Percentiles rank a stretch among this genome's conserved stretches.
Evolutionary conservation across 2,797 vertebrate genomes (phyloP).

Genomic region (Acanthornis magna): DNA sequence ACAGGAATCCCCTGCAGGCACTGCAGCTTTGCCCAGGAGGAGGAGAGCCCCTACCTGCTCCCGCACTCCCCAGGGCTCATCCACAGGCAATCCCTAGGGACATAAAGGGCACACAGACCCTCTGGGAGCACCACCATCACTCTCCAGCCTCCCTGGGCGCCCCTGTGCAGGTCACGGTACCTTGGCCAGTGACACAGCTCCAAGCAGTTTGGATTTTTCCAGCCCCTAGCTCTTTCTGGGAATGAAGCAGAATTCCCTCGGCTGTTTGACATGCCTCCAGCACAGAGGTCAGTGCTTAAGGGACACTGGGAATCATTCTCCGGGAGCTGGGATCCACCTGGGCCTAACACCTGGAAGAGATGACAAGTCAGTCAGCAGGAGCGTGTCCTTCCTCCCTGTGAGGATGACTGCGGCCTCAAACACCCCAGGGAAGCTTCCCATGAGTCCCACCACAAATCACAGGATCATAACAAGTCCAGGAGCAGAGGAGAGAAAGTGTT

Average conservation of each 20-base stretch:
- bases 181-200: neutral
- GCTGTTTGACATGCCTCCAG: neutral
- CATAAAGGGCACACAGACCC: neutral
- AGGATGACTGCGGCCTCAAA: neutral
- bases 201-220: neutral
- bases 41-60: neutral
- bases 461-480: fast-evolving
- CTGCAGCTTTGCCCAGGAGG: neutral
- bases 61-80: neutral
- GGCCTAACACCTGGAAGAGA: neutral
- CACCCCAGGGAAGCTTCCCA: neutral
- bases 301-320: neutral
- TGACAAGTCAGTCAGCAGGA: neutral
- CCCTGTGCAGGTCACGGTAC: neutral
- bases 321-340: fast-evolving
- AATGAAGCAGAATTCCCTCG: neutral
- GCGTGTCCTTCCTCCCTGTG: neutral
- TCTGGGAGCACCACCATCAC: fast-evolving
- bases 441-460: neutral
- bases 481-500: neutral
- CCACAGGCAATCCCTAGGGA: neutral
- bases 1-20: fast-evolving
- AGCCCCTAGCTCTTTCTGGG: neutral
- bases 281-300: neutral
- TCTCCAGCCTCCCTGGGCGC: neutral